These are phyloP conservation scores for Platycheirus rosarum DNA, from an alignment of 2,888 invertebrate species.

Conservation along the genomic window DNA sequence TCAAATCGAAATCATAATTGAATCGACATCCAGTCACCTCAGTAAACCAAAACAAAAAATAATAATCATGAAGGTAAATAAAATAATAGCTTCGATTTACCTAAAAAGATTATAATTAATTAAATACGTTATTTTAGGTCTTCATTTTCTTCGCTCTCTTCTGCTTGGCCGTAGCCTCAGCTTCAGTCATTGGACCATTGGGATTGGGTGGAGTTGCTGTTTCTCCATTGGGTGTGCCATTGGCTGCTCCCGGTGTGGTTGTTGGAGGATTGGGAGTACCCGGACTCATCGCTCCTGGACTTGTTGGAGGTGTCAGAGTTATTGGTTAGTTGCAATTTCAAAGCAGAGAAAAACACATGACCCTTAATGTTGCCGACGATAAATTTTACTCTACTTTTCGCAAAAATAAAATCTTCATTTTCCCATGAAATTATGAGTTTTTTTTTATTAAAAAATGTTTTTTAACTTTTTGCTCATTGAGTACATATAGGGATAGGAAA, in stretches of 20 bases:
- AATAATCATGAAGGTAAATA: constrained; percentile 59
- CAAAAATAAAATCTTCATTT: constrained; percentile 20
- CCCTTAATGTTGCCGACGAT: constrained; percentile 1
- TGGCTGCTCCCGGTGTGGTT: constrained; percentile 62
- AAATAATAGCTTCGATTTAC: no score
- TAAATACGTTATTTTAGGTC: constrained; percentile 39
- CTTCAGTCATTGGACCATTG: constrained; percentile 63
- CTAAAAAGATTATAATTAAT: not conserved
- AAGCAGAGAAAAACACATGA: not conserved
- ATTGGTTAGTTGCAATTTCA: constrained; percentile 47
- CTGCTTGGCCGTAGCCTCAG: constrained; percentile 71
- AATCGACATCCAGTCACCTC: constrained; percentile 62
- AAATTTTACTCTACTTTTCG: constrained; percentile 23
- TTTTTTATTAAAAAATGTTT: no score
- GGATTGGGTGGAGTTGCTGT: constrained; percentile 61
- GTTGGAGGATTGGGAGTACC: constrained; percentile 61
- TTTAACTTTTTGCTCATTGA: no score
- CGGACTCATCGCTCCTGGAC: constrained; percentile 53
- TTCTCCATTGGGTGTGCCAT: constrained; percentile 49
- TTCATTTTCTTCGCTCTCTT: constrained; percentile 73
- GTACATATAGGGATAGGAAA: no score
- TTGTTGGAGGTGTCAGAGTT: constrained; percentile 49
- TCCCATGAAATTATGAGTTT: constrained; percentile 9
- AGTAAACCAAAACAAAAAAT: constrained; percentile 48
- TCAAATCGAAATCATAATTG: constrained; percentile 54